Base-by-base conservation (phyloP, 2,797 vertebrate species). In the Oreortyx pictus region DNA sequence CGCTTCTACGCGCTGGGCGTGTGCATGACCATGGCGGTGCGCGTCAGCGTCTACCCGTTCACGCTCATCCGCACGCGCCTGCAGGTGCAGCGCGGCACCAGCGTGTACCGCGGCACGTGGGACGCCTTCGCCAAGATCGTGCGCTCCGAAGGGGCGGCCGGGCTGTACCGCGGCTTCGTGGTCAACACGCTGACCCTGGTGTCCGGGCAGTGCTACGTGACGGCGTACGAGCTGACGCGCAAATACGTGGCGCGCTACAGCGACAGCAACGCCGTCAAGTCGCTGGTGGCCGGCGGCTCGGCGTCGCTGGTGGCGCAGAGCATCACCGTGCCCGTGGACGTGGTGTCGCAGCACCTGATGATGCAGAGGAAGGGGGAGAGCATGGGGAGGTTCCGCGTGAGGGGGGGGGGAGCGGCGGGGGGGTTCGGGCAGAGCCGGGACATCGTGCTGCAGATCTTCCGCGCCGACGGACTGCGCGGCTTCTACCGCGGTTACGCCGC, bases 131-230 rank as follows among this genome's bases (percentile, higher is more conserved):
- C 98, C 90, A 99, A 99, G 96, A 99, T 99, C 92, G 94, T 99
- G 90, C 96, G 98, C 61, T 81, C 98, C 0, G 99, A 99, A 52
- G 99, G 99, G 0, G 52, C 98, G 0, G 95, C 97, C 0, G 99
- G 99, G 59, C 98, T 99, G 29, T 99, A 99, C 86, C 98, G 99
- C 0, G 99, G 99, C 27, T 99, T 99, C 88, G 87, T 99, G 98
- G 99, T 99, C 78, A 99, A 99, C 97, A 99, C 98, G 7, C 98
- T 99, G 96, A 99, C 99, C 0, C 98, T 99, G 14, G 98, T 99
- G 97, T 99, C 99, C 0, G 99, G 99, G 14, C 99, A 99, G 97
- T 99, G 98, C 27, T 99, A 99, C 18, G 99, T 99, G n/a, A 99
- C 99, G 7, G 99, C 99, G 0, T 99, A 99, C 0, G 99, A 99